Percentiles rank a stretch among this genome's conserved stretches.
phyloP scores from a whole-genome alignment of 1,140 invertebrate genomes.

The Pemphigus obesinymphae region DNA sequence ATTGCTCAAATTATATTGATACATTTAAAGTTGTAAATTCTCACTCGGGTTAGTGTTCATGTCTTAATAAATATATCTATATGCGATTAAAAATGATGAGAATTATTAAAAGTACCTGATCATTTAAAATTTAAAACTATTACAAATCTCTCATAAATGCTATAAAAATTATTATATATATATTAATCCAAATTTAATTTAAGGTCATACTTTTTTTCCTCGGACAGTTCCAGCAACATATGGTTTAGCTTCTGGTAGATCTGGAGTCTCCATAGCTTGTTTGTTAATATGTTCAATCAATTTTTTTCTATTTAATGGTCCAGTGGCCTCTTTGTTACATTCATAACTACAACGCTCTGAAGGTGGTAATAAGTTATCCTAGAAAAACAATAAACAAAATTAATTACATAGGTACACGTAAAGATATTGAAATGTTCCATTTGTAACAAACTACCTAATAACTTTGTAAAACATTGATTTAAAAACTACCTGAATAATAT shows the following conservation, averaged over 20 bases:
- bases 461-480: too few relatives aligned
- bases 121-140: background rate
- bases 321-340: slow-evolving; percentile 90
- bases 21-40: too few relatives aligned
- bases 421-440: too few relatives aligned
- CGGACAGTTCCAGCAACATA: slow-evolving; percentile 82
- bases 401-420: too few relatives aligned
- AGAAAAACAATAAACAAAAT: slow-evolving; percentile 49
- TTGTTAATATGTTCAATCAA: slow-evolving; percentile 97
- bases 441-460: too few relatives aligned
- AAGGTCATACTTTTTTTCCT: slow-evolving; percentile 73
- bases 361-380: slow-evolving; percentile 96
- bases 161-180: background rate
- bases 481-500: too few relatives aligned
- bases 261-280: slow-evolving; percentile 93
- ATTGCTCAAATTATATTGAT: too few relatives aligned
- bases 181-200: background rate
- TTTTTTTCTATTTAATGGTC: slow-evolving; percentile 91
- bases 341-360: slow-evolving; percentile 92
- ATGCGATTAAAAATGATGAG: too few relatives aligned
- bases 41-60: too few relatives aligned
- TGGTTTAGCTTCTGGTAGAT: slow-evolving; percentile 92
- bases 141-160: background rate
- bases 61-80: too few relatives aligned
- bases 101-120: background rate